A percentile compares a stretch with the other conserved stretches of the same genome.
Evolutionary conservation across 2,113 vertebrate species (phyloP).

Genomic region (Pampusana beccarii): DNA sequence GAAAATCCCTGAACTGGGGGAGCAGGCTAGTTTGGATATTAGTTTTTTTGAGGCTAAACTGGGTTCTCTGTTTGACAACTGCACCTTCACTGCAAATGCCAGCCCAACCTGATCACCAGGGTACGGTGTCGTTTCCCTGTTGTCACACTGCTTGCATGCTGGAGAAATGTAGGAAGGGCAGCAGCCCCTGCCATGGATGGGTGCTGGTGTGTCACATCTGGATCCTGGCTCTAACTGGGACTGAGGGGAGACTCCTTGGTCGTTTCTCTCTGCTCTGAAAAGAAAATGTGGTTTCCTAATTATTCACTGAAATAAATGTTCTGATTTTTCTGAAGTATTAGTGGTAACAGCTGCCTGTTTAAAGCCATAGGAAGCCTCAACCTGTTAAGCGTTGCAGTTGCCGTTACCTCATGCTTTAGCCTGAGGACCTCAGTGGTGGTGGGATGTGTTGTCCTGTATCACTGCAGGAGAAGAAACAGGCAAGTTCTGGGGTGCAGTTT

Average conservation of each 20-base stretch:
- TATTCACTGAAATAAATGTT: background rate
- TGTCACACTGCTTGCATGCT: rapidly evolving
- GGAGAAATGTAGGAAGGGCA: background rate
- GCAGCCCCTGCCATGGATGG: background rate
- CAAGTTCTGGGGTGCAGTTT: background rate
- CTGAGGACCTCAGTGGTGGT: background rate
- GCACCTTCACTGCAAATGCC: background rate
- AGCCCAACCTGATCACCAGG: background rate
- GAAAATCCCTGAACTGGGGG: background rate
- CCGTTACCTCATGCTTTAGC: background rate
- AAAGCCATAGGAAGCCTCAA: background rate
- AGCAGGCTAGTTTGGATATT: background rate
- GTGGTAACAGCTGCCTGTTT: background rate
- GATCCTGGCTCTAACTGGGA: background rate
- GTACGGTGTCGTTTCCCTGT: rapidly evolving
- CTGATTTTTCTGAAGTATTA: background rate
- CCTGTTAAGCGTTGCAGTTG: background rate
- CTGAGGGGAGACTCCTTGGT: background rate
- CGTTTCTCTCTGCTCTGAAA: background rate
- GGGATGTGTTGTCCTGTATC: background rate
- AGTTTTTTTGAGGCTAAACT: background rate
- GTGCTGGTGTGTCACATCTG: background rate
- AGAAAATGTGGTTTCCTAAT: background rate
- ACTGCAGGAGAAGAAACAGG: background rate
- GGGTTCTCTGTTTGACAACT: background rate